Evolutionary conservation across 2,797 vertebrate genomes (phyloP), one percentile per base, ranked within the genome.

Genomic region (Pseudotriccus pelzelni): DNA sequence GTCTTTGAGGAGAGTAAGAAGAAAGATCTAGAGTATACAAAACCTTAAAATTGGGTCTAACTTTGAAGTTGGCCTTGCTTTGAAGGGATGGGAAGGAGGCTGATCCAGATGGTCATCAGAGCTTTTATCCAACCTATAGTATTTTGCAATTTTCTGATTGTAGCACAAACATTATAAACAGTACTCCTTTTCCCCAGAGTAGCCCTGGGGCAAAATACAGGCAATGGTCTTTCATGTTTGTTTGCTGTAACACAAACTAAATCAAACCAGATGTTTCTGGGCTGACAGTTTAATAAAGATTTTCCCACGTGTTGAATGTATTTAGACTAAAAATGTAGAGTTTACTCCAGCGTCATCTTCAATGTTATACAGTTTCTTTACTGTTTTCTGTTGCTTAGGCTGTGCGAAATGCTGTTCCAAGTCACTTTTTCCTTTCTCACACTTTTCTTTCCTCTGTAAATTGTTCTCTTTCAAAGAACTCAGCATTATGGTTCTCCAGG

Each of bases 211-310:
- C 43, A 53, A 75, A 81, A 78, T 59, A 70, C 8, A 89, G 84
- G 72, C 91, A 72, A 19, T 58, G 22, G 49, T 91, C 82, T 94
- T 93, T 96, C 56, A 89, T 91, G 79, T 87, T 91, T 64, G 49
- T 85, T 47, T 83, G 58, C 87, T 92, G 41, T 58, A 84, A 46
- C 52, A 34, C 58, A 81, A 86, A 70, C 83, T 90, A 88, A 94
- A 75, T 90, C 49, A 93, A 89, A 96, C 74, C 96, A 96, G 62
- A 91, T 95, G 87, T 94, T 96, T 89, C 53, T 87, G 58, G 43
- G n/a, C 30, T 90, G 94, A 39, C 53, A 84, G 73, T 92, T 94
- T 72, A 91, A 89, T 84, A 77, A 95, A 60, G 84, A 77, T 88
- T 95, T 94, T 95, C 89, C 76, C 93, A 94, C 0, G 20, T 93